phyloP scores from a whole-genome alignment of 2,797 vertebrate species.

The Fratercula arctica region DNA sequence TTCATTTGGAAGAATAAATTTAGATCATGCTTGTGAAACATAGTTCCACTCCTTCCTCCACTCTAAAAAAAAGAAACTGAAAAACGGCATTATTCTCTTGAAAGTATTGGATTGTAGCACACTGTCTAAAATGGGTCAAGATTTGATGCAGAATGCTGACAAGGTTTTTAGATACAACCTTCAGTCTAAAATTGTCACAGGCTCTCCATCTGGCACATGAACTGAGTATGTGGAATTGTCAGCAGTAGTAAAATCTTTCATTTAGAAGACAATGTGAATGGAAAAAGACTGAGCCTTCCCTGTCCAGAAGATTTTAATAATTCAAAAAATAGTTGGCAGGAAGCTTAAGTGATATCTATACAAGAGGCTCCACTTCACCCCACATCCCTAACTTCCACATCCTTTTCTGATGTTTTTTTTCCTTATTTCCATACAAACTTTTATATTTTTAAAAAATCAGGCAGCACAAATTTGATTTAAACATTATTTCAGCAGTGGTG shows the following conservation, averaged over 20 bases:
- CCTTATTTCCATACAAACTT: background rate
- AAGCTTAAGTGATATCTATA: background rate
- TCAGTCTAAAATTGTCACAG: constrained; percentile 36
- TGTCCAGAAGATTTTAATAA: background rate
- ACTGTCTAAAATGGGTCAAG: constrained; percentile 43
- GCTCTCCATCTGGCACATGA: constrained; percentile 22
- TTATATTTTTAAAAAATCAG: background rate
- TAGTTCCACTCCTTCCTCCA: background rate
- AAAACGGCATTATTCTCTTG: background rate
- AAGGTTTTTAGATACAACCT: constrained; percentile 11
- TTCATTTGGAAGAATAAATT: background rate
- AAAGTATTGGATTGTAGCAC: background rate
- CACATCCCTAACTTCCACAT: background rate
- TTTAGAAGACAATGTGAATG: background rate
- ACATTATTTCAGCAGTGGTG: background rate
- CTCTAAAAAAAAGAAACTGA: background rate
- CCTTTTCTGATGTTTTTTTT: background rate
- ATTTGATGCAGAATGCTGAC: constrained; percentile 12
- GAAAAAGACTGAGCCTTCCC: background rate
- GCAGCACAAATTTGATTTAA: background rate
- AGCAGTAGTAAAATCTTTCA: constrained; percentile 22
- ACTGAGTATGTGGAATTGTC: background rate
- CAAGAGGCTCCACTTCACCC: background rate
- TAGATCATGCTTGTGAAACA: background rate
- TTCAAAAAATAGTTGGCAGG: background rate